phyloP scores from a whole-genome alignment of 2,797 vertebrate genomes.

The Chelon labrosus region DNA sequence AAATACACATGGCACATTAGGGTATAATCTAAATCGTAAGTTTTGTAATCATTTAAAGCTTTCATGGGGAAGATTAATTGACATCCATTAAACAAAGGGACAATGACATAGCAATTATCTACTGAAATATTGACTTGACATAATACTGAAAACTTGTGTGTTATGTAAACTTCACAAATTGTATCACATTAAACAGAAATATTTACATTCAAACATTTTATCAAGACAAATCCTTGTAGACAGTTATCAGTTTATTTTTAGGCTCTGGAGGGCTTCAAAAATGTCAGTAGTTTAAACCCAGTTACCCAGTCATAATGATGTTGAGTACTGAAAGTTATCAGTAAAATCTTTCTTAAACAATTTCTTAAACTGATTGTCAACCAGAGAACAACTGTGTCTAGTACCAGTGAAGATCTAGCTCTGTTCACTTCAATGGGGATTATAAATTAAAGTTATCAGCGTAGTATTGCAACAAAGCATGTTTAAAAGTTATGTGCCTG shows the following conservation, averaged over 20 bases:
- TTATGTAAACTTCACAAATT: not conserved
- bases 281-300: slow-evolving; percentile 8
- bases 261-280: not conserved
- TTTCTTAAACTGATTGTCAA: not conserved
- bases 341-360: not conserved
- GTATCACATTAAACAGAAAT: not conserved
- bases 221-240: not conserved
- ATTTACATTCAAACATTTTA: not conserved
- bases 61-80: not conserved
- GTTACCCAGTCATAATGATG: not conserved
- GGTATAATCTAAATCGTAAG: not conserved
- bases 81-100: not conserved
- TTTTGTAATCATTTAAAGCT: not conserved
- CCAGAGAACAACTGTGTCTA: not conserved
- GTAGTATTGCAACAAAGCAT: not conserved
- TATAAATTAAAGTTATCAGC: slow-evolving; percentile 26
- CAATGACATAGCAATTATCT: not conserved
- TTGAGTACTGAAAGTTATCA: slow-evolving; percentile 34
- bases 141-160: not conserved
- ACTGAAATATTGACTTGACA: too few relatives aligned
- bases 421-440: not conserved
- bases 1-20: not conserved
- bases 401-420: not conserved
- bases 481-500: not conserved
- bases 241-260: not conserved